These are phyloP conservation scores for Microtus oregoni DNA, from an alignment of 2,113 vertebrate species.

Conservation along the genomic window DNA sequence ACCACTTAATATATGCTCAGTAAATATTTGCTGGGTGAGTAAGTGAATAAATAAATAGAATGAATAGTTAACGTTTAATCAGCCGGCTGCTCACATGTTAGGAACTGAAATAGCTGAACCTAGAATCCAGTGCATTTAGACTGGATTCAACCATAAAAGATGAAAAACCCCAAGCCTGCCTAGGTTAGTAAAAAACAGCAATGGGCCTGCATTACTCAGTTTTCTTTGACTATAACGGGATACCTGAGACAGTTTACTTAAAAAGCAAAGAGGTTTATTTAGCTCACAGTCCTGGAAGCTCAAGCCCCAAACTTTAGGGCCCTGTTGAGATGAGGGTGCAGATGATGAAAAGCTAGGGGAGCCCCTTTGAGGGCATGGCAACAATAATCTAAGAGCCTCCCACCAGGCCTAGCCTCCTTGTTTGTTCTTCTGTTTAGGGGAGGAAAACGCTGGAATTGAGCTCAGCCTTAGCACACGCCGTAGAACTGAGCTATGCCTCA, in stretches of 20 bases:
- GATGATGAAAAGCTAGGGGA: background rate
- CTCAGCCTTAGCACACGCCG: background rate
- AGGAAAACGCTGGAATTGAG: background rate
- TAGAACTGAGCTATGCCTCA: too few relatives aligned
- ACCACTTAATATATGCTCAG: background rate
- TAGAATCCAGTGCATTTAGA: constrained; percentile 1
- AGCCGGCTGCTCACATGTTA: background rate
- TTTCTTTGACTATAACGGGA: background rate
- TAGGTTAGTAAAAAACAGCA: background rate
- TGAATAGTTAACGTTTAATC: background rate
- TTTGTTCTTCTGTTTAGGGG: background rate
- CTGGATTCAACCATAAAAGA: background rate
- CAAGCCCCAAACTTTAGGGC: background rate
- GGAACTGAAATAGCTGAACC: background rate
- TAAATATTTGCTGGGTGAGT: background rate
- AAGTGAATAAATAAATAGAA: background rate
- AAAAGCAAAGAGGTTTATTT: background rate
- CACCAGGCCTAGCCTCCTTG: background rate
- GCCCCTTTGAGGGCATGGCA: background rate
- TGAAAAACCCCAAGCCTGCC: background rate
- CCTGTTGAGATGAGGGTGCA: background rate
- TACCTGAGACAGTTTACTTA: background rate
- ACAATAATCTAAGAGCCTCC: background rate
- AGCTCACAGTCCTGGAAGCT: background rate
- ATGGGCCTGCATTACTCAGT: background rate